These are phyloP conservation scores for Actias luna DNA, from an alignment of 2,888 invertebrate species.

Conservation along the genomic window DNA sequence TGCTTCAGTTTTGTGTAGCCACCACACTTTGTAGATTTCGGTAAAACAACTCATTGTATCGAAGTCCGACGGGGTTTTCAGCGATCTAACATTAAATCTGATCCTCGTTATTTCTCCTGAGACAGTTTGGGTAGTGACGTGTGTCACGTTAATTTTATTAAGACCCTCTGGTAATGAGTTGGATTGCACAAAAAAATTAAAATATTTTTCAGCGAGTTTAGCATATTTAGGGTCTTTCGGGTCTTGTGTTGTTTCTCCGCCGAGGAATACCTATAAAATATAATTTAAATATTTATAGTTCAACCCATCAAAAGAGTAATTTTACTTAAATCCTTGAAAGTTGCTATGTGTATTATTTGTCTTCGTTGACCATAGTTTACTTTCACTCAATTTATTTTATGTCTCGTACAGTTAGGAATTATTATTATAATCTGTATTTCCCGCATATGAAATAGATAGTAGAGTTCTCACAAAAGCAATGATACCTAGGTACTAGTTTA, in stretches of 20 bases:
- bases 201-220: neutral
- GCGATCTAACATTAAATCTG: neutral
- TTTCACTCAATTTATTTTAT: no score
- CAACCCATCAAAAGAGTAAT: no score
- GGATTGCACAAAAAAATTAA: neutral
- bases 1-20: no score
- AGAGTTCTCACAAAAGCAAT: no score
- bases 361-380: no score
- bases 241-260: neutral
- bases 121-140: neutral
- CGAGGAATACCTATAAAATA: neutral
- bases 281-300: neutral
- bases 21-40: no score
- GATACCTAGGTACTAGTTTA: no score
- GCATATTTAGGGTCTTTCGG: neutral
- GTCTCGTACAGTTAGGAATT: no score
- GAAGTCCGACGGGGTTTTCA: neutral
- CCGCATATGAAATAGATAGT: no score
- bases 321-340: no score
- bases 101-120: neutral
- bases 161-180: neutral
- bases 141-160: neutral
- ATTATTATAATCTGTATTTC: no score
- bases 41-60: neutral
- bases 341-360: no score